These are phyloP conservation scores for Helicolenus hilgendorfi DNA, from an alignment of 2,797 vertebrate genomes.

Conservation along the genomic window DNA sequence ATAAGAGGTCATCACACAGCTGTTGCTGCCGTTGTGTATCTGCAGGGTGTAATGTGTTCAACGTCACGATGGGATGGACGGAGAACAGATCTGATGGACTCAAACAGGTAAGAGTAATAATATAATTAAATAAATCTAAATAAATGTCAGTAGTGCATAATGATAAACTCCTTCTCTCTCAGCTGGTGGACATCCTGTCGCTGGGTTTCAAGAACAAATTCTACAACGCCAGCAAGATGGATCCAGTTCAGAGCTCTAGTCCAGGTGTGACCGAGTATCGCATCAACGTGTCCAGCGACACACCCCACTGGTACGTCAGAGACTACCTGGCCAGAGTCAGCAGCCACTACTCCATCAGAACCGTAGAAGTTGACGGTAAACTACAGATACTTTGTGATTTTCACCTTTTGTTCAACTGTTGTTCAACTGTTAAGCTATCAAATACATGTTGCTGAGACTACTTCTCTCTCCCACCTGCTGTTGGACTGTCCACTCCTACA, in stretches of 20 bases:
- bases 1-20: conserved; percentile 1
- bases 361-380: conserved; percentile 87
- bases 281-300: conserved; percentile 91
- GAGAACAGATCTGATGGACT: conserved; percentile 53
- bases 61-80: conserved; percentile 86
- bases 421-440: too few relatives aligned
- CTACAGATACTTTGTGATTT: not conserved
- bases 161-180: not conserved
- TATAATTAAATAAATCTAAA: not conserved
- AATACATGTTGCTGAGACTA: not conserved
- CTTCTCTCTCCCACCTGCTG: conserved; percentile 18
- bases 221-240: conserved; percentile 82
- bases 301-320: conserved; percentile 92
- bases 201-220: conserved; percentile 92
- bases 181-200: conserved; percentile 85
- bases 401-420: too few relatives aligned
- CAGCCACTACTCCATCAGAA: conserved; percentile 74
- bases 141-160: not conserved
- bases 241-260: not conserved
- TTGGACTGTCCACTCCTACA: conserved; percentile 53
- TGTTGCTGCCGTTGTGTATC: conserved; percentile 53
- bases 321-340: conserved; percentile 89
- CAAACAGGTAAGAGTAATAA: conserved; percentile 68
- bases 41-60: conserved; percentile 90
- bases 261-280: conserved; percentile 78